A percentile compares a stretch with the other conserved stretches of the same genome.
Conservation (phyloP, 1,140 invertebrate species). For the Zaprionus vittiger region DNA sequence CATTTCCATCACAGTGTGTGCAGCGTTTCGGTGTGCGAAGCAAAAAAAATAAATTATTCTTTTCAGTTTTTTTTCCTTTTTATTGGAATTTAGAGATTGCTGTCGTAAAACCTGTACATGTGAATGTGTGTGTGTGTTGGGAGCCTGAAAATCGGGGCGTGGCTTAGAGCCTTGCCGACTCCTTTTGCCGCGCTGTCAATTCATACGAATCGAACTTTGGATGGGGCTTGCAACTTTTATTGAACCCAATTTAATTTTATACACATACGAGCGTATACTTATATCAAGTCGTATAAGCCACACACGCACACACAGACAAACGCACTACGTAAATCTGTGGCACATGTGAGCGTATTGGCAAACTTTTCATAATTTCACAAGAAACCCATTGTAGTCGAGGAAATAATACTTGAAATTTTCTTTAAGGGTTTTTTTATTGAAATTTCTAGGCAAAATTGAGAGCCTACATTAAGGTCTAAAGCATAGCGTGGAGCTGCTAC, state of each 20-base stretch:
- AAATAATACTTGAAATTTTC: constrained; percentile 11
- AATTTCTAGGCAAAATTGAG: not conserved
- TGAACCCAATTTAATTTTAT: constrained; percentile 63
- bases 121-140: constrained; percentile 1
- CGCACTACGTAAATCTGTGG: constrained; percentile 15
- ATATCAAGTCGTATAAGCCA: constrained; percentile 4
- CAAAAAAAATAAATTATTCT: not conserved
- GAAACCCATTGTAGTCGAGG: constrained; percentile 8
- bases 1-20: not conserved
- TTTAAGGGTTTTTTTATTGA: constrained; percentile 5
- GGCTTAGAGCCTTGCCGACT: not conserved
- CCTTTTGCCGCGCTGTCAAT: constrained; percentile 26
- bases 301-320: not conserved
- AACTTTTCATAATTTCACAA: constrained; percentile 9
- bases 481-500: not conserved
- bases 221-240: constrained; percentile 51
- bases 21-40: not conserved
- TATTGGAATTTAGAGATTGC: constrained; percentile 24
- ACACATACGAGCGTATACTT: constrained; percentile 13
- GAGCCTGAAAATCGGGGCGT: not conserved
- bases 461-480: not conserved
- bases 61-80: constrained; percentile 9
- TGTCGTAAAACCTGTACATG: constrained; percentile 44
- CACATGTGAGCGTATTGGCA: constrained; percentile 3
- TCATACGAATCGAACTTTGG: constrained; percentile 28